Evolutionary conservation across 1,140 invertebrate species (phyloP).

Genomic region (Aplysia californica): DNA sequence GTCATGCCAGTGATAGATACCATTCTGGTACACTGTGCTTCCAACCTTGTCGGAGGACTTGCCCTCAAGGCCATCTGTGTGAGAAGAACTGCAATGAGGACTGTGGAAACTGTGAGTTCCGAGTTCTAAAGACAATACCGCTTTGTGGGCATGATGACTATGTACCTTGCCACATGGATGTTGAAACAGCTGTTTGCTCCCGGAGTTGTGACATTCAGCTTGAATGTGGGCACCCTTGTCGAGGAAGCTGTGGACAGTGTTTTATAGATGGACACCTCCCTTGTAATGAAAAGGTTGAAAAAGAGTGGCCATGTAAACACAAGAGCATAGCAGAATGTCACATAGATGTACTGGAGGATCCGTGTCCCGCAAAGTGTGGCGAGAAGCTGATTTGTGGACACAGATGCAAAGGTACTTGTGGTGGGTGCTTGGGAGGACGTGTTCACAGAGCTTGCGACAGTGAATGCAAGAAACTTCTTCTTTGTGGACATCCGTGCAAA

Average conservation of each 20-base stretch:
- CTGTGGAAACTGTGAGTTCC: background rate
- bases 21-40: slow-evolving; percentile 6
- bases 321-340: background rate
- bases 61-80: slow-evolving; percentile 16
- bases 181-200: background rate
- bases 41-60: background rate
- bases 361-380: slow-evolving; percentile 13
- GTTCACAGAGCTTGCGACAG: slow-evolving; percentile 12
- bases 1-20: slow-evolving; percentile 19
- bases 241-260: slow-evolving; percentile 13
- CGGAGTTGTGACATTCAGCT: slow-evolving; percentile 1
- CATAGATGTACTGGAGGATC: background rate
- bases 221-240: slow-evolving; percentile 16
- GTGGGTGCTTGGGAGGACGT: slow-evolving; percentile 17
- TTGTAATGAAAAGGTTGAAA: slow-evolving; percentile 4
- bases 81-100: background rate
- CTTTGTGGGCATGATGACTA: slow-evolving; percentile 14
- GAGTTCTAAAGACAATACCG: background rate
- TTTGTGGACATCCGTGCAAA: slow-evolving; percentile 19
- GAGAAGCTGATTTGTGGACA: slow-evolving; percentile 5
- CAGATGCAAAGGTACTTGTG: slow-evolving; percentile 23
- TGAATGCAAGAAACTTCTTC: slow-evolving; percentile 16
- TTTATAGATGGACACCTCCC: background rate
- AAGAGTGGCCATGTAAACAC: slow-evolving; percentile 8
- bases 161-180: slow-evolving; percentile 9